Base-by-base conservation (phyloP, 2,888 invertebrate species). In the Agapetus fuscipes region DNA sequence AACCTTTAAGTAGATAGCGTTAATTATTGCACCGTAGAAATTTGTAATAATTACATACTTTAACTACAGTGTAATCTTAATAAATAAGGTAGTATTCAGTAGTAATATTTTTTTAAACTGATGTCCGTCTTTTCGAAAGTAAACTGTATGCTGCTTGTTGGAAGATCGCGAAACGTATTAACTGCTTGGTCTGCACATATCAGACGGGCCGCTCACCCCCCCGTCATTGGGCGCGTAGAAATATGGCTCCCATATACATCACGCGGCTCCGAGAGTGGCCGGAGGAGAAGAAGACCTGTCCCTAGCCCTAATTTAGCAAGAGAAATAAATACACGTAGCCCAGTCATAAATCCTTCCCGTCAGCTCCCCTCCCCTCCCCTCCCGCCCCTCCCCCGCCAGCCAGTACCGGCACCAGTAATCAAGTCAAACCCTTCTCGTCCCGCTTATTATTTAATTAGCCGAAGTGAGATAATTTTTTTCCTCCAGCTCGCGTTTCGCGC, bases 381-480 rank as follows among this genome's bases (percentile, higher is more conserved):
- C n/a, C n/a, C n/a, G n/a, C n/a, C n/a, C n/a, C n/a, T n/a, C n/a
- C n/a, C n/a, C n/a, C n/a, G n/a, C n/a, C n/a, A n/a, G n/a, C n/a
- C n/a, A n/a, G n/a, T n/a, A n/a, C n/a, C n/a, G 5, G 20, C 20
- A 20, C 32, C 15, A 5, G 32, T 32, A 32, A 17, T 24, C 32
- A 32, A 24, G 24, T 17, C 20, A 30, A 30, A 14, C 32, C 32
- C 32, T 9, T 32, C 24, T 32, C 24, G 5, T 13, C 28, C 12
- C 6, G 3, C 28, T 35, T 33, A 28, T 39, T 17, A 29, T 34
- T 32, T 37, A 37, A 37, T 37, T 37, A 37, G 30, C 13, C 20
- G 25, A 14, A 12, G 31, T 25, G 36, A 29, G 30, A 30, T 30
- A 31, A 31, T 37, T 37, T 37, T 28, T 37, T 24, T 24, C 30